Evolutionary conservation across 2,113 vertebrate species (phyloP), one percentile per base, ranked within the genome.

Genomic region (Sigmodon hispidus): DNA sequence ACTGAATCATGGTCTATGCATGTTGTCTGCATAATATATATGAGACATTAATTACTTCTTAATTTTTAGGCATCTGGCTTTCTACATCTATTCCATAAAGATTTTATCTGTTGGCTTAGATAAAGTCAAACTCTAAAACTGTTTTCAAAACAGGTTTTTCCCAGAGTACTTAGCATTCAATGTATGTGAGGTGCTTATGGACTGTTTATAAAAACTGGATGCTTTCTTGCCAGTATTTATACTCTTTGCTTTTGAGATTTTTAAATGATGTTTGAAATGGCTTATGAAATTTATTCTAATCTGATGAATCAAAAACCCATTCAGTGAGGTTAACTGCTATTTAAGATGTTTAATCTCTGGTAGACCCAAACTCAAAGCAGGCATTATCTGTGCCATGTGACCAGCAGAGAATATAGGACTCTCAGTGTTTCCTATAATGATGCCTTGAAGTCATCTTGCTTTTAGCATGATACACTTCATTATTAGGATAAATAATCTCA

Each of bases 361-460:
- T 73, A 57, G 43, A 86, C 26, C 17, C 55, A 57, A 45, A 80
- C 79, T 83, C 55, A 83, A 67, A 73, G 84, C 21, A 94, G 80
- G n/a, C 31, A 59, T 40, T 61, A 15, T 93, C 11, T 15, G 19
- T 40, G n/a, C n/a, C 69, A 36, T 73, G 12, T 40, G 83, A 77
- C 79, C 12, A 43, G 57, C 61, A 75, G 59, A 72, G 91, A 81
- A 70, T 34, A 61, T 77, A 29, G 45, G 91, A 15, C 11, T 75
- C 59, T 94, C 83, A 97, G 87, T 76, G 92, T 97, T 98, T 98
- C 83, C 83, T 96, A 48, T 84, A 93, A 52, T 73, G 92, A 97
- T 97, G 88, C 96, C 67, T 87, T 89, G 85, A 87, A 97, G 91
- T 96, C 96, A 97, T 91, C 86, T 45, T 98, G 95, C 89, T 84